Percentiles rank a stretch among this genome's conserved stretches.
These are phyloP conservation scores for Drosophila teissieri DNA, from an alignment of 1,140 invertebrate species.

Conservation along the genomic window DNA sequence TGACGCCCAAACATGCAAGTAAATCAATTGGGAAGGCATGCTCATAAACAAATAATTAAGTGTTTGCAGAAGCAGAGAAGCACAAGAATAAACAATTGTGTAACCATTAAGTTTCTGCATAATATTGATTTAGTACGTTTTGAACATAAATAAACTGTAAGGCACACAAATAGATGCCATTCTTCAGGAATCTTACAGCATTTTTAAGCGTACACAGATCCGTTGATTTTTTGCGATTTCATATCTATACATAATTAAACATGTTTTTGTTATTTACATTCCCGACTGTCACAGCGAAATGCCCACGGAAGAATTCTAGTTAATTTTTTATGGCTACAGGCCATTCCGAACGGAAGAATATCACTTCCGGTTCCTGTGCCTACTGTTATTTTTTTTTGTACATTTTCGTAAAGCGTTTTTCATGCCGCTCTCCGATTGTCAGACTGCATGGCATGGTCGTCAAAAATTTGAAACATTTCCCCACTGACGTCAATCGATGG, in stretches of 20 bases:
- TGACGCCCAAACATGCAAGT: not conserved
- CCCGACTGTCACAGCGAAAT: not conserved
- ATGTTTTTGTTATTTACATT: not conserved
- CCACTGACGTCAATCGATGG: constrained; percentile 28
- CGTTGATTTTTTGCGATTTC: no score
- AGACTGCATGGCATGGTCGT: constrained; percentile 1
- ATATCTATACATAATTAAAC: not conserved
- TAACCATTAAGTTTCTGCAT: no score
- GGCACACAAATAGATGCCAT: not conserved
- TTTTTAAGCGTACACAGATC: not conserved
- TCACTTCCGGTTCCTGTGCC: constrained; percentile 7
- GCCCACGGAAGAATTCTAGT: constrained; percentile 9
- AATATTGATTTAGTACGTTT: not conserved
- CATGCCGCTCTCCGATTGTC: constrained; percentile 15
- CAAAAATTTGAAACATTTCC: constrained; percentile 15
- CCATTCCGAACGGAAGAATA: constrained; percentile 16
- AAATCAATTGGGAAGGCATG: not conserved
- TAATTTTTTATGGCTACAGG: constrained; percentile 29
- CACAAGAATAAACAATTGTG: no score
- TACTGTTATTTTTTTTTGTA: not conserved
- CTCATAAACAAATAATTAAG: constrained; percentile 1
- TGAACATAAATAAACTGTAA: not conserved
- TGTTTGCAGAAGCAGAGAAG: no score
- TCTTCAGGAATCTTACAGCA: not conserved
- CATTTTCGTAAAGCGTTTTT: constrained; percentile 3